Conservation (phyloP, 2,888 invertebrate species). For the Machimus atricapillus region DNA sequence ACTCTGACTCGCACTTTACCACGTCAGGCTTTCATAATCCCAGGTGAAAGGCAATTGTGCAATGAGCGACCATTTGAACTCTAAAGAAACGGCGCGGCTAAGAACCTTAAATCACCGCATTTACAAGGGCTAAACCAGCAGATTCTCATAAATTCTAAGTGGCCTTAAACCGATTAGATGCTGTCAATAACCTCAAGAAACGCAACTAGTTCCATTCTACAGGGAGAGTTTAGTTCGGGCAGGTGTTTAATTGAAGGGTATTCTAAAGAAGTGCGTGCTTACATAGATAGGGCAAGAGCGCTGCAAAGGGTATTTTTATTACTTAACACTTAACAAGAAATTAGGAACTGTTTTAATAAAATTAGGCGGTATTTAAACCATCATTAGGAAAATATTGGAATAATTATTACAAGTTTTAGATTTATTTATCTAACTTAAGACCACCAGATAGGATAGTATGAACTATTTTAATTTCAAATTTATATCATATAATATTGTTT, state of each 20-base stretch:
- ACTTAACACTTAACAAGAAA: not conserved
- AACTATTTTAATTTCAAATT: too few relatives aligned
- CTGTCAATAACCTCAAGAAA: not conserved
- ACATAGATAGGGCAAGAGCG: not conserved
- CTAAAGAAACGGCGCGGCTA: not conserved
- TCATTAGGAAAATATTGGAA: not conserved
- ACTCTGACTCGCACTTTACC: not conserved
- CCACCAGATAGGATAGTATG: too few relatives aligned
- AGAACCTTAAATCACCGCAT: not conserved
- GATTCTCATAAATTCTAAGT: not conserved
- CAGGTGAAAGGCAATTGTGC: too few relatives aligned
- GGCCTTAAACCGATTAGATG: not conserved
- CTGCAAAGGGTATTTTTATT: not conserved
- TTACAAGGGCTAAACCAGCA: not conserved
- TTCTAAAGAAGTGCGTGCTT: not conserved
- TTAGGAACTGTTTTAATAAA: not conserved
- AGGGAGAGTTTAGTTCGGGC: not conserved
- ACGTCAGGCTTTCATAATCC: not conserved
- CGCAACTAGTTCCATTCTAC: not conserved
- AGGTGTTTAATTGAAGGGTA: not conserved
- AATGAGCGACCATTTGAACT: too few relatives aligned
- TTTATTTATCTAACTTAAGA: too few relatives aligned
- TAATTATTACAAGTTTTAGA: not conserved
- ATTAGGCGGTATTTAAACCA: not conserved
- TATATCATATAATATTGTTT: too few relatives aligned